phyloP scores from a whole-genome alignment of 2,888 invertebrate genomes.

The Trachelus troglodyta region DNA sequence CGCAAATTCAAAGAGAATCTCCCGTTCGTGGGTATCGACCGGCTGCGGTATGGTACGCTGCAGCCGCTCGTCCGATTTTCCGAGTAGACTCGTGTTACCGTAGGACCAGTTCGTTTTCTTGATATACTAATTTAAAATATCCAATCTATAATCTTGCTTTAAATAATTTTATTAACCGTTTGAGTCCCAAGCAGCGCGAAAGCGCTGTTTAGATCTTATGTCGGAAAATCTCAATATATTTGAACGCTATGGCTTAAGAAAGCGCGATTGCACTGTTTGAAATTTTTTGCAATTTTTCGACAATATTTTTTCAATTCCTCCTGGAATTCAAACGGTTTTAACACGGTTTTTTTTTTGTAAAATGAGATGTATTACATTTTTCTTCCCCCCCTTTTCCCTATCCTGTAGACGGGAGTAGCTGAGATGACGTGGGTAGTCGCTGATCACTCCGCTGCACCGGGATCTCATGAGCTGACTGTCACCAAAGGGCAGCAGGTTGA shows the following conservation, averaged over 20 bases:
- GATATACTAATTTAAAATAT: neutral
- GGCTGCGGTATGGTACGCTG: neutral
- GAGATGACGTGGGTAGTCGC: slow-evolving; percentile 94
- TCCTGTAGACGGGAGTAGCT: slow-evolving; percentile 77
- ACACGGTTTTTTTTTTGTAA: neutral
- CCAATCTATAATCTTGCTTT: too few species aligned
- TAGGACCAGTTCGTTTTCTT: neutral
- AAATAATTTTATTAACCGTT: neutral
- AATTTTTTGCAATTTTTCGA: too few species aligned
- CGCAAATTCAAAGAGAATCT: slow-evolving; percentile 59
- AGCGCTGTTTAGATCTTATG: too few species aligned
- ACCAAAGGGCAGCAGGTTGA: slow-evolving; percentile 94
- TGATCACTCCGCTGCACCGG: slow-evolving; percentile 82
- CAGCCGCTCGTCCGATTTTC: neutral
- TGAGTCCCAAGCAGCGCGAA: too few species aligned
- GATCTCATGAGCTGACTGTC: slow-evolving; percentile 84
- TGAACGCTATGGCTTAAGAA: too few species aligned
- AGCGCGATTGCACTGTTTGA: too few species aligned
- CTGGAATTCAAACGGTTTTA: too few species aligned
- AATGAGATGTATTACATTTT: neutral
- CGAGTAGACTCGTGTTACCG: neutral
- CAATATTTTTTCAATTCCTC: too few species aligned
- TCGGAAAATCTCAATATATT: too few species aligned
- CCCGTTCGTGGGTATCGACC: neutral
- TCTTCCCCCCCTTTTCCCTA: slow-evolving; percentile 19